These are phyloP conservation scores for Ceratitis capitata DNA, from an alignment of 1,140 invertebrate genomes.

Conservation along the genomic window DNA sequence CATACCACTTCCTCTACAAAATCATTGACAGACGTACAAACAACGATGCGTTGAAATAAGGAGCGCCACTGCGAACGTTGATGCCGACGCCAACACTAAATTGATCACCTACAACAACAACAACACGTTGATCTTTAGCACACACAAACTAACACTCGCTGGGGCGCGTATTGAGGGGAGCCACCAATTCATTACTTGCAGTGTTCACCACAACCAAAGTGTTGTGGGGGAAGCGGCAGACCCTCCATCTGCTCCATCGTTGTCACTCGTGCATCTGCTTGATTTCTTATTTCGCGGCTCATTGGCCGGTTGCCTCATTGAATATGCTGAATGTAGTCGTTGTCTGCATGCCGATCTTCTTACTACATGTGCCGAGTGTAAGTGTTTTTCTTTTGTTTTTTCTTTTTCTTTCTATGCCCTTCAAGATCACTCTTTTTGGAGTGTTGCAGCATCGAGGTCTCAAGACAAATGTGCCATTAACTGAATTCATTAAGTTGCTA, in stretches of 20 bases:
- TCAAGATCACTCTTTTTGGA: constrained; percentile 31
- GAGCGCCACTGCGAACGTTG: neutral
- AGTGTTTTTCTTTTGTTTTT: neutral
- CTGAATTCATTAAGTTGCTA: constrained; percentile 37
- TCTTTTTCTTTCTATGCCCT: neutral
- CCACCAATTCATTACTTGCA: neutral
- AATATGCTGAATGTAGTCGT: neutral
- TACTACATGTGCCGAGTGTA: neutral
- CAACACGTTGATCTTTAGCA: neutral
- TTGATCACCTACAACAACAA: neutral
- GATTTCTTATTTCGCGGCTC: constrained; percentile 41
- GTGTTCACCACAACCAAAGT: neutral
- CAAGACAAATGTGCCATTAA: constrained; percentile 41
- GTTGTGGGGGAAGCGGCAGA: too few relatives aligned
- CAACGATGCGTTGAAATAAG: neutral
- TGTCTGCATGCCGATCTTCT: neutral
- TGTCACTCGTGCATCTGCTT: constrained; percentile 33
- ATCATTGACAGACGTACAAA: neutral
- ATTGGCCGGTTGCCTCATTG: constrained; percentile 32
- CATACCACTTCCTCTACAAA: neutral
- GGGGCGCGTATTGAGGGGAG: neutral
- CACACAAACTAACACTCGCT: neutral
- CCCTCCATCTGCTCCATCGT: neutral
- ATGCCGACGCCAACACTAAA: neutral
- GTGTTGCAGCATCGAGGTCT: neutral